These are phyloP conservation scores for Escarpia spicata DNA, from an alignment of 2,888 invertebrate genomes.

Conservation along the genomic window DNA sequence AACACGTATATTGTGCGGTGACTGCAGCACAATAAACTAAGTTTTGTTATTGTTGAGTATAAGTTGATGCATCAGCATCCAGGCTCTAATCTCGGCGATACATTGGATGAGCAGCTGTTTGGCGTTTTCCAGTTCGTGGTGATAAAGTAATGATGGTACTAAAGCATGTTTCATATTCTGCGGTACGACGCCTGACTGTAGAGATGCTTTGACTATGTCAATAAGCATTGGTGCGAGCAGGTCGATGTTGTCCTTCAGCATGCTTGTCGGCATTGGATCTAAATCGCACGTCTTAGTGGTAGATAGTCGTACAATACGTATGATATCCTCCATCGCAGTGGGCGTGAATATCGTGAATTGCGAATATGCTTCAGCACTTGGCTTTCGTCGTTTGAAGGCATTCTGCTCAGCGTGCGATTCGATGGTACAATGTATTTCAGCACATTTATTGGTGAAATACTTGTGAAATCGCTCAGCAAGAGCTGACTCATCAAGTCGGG, in stretches of 20 bases:
- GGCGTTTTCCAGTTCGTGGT: no score
- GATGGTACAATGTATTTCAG: not conserved
- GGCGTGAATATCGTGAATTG: not conserved
- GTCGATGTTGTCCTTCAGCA: not conserved
- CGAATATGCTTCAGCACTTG: no score
- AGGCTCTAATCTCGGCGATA: no score
- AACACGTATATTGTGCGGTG: no score
- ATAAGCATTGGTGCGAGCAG: not conserved
- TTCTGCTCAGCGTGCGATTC: not conserved
- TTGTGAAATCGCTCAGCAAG: no score
- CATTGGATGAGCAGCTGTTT: no score
- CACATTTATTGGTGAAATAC: not conserved
- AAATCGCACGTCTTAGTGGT: conserved; percentile 1
- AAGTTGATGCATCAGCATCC: no score
- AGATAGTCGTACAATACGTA: not conserved
- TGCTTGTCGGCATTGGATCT: not conserved
- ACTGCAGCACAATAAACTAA: no score
- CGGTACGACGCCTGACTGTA: not conserved
- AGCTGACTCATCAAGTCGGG: no score
- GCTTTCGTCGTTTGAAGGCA: no score
- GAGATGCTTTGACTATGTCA: not conserved
- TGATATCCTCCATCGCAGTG: not conserved
- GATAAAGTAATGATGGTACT: not conserved
- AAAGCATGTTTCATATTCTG: not conserved
- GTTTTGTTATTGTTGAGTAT: no score